Conservation (phyloP, 2,113 vertebrate species). For the Vidua chalybeata region DNA sequence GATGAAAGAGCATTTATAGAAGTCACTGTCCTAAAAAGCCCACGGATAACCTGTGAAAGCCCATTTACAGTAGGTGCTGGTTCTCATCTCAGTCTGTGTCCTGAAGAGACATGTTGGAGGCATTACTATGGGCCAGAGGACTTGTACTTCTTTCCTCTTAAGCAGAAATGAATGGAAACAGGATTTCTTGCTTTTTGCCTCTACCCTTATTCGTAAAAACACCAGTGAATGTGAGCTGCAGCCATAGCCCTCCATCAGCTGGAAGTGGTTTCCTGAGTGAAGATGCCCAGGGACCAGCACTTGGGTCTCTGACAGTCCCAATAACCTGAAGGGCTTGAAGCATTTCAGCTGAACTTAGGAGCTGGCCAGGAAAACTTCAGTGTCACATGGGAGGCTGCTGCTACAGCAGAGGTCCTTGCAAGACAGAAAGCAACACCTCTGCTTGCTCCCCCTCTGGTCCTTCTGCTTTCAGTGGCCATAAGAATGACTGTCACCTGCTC, state of each 20-base stretch:
- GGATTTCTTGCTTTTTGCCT: background rate
- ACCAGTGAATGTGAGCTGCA: accelerated
- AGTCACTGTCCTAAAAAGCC: background rate
- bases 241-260: background rate
- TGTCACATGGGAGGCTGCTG: background rate
- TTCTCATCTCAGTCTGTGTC: background rate
- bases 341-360: background rate
- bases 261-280: background rate
- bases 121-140: background rate
- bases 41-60: background rate
- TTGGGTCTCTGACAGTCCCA: background rate
- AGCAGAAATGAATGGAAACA: background rate
- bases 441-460: background rate
- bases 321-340: background rate
- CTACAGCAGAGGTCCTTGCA: background rate
- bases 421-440: background rate
- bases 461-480: background rate
- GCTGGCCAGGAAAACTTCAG: background rate
- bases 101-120: background rate
- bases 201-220: background rate
- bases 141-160: background rate
- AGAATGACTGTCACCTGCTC: conserved; percentile 38
- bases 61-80: background rate
- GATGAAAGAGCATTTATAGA: background rate
- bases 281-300: background rate